Percentiles rank a stretch among this genome's conserved stretches.
Conservation (phyloP, 2,113 vertebrate species). For the Halcyon malimbica region DNA sequence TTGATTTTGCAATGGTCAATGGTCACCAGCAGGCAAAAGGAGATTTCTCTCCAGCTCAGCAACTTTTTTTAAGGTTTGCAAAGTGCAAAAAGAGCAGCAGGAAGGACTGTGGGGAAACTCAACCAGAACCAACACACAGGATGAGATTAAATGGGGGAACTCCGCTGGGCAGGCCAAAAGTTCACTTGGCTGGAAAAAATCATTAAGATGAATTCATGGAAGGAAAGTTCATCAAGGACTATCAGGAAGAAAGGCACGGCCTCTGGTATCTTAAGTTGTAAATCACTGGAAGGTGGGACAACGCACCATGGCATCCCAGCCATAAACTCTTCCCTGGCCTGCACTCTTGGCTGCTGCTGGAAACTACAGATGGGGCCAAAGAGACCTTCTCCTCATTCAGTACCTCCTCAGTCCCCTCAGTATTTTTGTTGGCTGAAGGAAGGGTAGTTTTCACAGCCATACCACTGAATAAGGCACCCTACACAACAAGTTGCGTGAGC, state of each 20-base stretch:
- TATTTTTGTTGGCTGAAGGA: not conserved
- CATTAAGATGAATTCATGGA: not conserved
- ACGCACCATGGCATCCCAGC: not conserved
- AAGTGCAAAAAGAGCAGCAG: not conserved
- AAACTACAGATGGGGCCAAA: rapidly evolving
- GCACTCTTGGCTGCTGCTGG: not conserved
- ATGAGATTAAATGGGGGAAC: not conserved
- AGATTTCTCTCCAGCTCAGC: not conserved
- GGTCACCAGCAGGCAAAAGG: not conserved
- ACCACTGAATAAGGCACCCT: too few relatives aligned
- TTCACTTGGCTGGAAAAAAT: constrained; percentile 16
- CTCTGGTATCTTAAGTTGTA: not conserved
- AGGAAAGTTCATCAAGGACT: not conserved
- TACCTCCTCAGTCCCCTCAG: rapidly evolving
- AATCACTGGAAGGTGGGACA: not conserved
- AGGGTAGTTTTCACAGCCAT: not conserved
- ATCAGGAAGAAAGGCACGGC: not conserved
- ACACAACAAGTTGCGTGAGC: not conserved
- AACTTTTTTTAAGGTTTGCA: not conserved
- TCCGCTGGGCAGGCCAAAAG: not conserved
- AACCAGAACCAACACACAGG: not conserved
- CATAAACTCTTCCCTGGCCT: not conserved
- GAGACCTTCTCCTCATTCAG: not conserved
- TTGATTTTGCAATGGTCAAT: not conserved
- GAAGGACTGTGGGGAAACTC: rapidly evolving